Evolutionary conservation across 1,140 invertebrate species (phyloP), one percentile per base, ranked within the genome.

Genomic region (Chelonus insularis): DNA sequence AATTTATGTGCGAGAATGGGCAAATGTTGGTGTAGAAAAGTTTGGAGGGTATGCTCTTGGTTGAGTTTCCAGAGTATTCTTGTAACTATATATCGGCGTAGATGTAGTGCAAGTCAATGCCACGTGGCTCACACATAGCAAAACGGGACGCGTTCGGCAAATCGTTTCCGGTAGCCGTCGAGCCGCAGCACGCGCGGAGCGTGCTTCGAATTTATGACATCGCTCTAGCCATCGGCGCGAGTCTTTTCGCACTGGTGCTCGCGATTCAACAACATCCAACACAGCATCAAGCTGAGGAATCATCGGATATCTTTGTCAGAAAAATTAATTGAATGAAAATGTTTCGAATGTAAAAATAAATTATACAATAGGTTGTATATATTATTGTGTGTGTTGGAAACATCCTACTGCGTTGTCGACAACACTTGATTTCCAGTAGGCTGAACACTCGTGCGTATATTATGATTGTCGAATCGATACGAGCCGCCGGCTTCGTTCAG

Each of bases 401-500:
- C 12, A 43, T 14, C 41, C 41, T 43, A 43, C 41, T 37, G 52
- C 68, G 64, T 71, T 73, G 74, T 73, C 72, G 66, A 69, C 66
- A 71, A 68, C 64, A 69, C 64, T 74, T 71, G 69, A 75, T 74
- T 55, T 77, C 72, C 68, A 64, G 68, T 70, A 70, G 69, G 63
- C 41, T 72, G 71, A 74, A 71, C 74, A 74, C 69, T 73, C 65
- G 68, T 70, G 70, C 72, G 68, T 73, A 68, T 74, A 77, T 75
- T 77, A 72, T 73, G 71, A 74, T 76, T 68, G 71, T 63, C 57
- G 66, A 55, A 67, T 73, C 71, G 73, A 75, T 77, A 74, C 67
- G 64, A 68, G 65, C 68, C 68, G 67, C 66, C 66, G 68, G 60
- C 59, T 75, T 69, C 65, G 65, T 47, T 75, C 57, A 66, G 59